A percentile compares a stretch with the other conserved stretches of the same genome.
These are phyloP conservation scores for Episyrphus balteatus DNA, from an alignment of 1,140 invertebrate species.

Conservation along the genomic window DNA sequence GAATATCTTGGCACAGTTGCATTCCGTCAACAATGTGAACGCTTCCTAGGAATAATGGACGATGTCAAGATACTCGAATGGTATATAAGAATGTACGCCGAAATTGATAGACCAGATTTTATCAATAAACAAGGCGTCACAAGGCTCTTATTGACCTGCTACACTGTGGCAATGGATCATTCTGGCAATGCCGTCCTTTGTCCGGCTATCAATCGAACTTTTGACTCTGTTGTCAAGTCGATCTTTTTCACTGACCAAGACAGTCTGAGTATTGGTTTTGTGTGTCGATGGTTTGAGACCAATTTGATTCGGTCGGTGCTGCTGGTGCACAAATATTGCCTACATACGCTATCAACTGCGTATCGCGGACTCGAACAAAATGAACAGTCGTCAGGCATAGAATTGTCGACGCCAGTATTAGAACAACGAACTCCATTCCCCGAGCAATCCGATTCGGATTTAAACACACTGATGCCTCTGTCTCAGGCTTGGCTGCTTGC, in stretches of 20 bases:
- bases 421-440: constrained; percentile 45
- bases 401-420: constrained; percentile 63
- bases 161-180: constrained; percentile 65
- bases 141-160: constrained; percentile 55
- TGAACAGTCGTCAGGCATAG: constrained; percentile 45
- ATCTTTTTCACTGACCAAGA: constrained; percentile 73
- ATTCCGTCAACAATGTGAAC: constrained; percentile 61
- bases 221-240: constrained; percentile 57
- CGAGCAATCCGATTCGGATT: constrained; percentile 15
- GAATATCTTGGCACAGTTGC: constrained; percentile 45
- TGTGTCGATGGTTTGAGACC: constrained; percentile 66
- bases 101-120: constrained; percentile 33
- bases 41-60: constrained; percentile 53
- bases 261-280: constrained; percentile 56
- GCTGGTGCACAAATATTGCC: constrained; percentile 62
- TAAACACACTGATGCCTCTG: constrained; percentile 47
- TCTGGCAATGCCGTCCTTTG: constrained; percentile 46
- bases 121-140: constrained; percentile 44
- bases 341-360: constrained; percentile 65
- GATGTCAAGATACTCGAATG: constrained; percentile 52
- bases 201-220: constrained; percentile 49
- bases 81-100: constrained; percentile 52
- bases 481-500: constrained; percentile 71
- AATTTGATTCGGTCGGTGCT: constrained; percentile 63
- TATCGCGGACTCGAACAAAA: constrained; percentile 53